Conservation (phyloP, 2,113 vertebrate genomes). For the Triplophysa rosa region DNA sequence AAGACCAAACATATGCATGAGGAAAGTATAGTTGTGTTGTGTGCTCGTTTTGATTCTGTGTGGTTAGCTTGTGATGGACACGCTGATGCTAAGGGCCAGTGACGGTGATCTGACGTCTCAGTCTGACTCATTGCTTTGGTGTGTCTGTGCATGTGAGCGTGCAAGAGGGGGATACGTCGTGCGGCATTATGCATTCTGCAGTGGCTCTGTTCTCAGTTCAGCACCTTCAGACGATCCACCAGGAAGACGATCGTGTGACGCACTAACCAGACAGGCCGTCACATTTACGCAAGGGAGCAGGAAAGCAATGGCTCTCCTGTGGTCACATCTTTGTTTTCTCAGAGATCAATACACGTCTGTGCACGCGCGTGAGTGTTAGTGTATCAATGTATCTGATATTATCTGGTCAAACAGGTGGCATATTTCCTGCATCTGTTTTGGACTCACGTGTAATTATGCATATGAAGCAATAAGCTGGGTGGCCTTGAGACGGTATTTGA, state of each 20-base stretch:
- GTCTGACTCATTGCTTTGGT: slow-evolving; percentile 64
- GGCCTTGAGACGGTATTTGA: slow-evolving; percentile 52
- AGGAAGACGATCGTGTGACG: slow-evolving; percentile 32
- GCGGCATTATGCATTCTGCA: slow-evolving; percentile 50
- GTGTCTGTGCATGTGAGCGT: slow-evolving; percentile 34
- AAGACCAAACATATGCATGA: too few species aligned
- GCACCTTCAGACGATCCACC: slow-evolving; percentile 13
- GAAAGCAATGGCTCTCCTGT: background rate
- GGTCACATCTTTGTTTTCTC: background rate
- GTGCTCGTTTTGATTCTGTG: background rate
- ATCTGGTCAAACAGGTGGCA: slow-evolving; percentile 4
- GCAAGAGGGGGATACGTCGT: slow-evolving; percentile 19
- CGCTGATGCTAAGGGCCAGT: slow-evolving; percentile 58
- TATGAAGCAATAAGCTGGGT: slow-evolving; percentile 42
- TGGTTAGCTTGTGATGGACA: slow-evolving; percentile 40
- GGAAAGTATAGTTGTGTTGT: too few species aligned
- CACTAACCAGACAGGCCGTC: slow-evolving; percentile 23
- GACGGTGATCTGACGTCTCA: slow-evolving; percentile 70
- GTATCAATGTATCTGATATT: background rate
- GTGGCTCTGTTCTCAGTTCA: slow-evolving; percentile 41
- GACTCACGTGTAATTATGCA: slow-evolving; percentile 19
- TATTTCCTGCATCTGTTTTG: slow-evolving; percentile 9
- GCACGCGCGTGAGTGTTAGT: background rate
- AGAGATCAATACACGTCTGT: slow-evolving; percentile 15
- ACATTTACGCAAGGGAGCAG: slow-evolving; percentile 33